Percentiles rank a stretch among this genome's conserved stretches.
phyloP scores from a whole-genome alignment of 2,113 vertebrate genomes.

The Phylloscopus trochilus region DNA sequence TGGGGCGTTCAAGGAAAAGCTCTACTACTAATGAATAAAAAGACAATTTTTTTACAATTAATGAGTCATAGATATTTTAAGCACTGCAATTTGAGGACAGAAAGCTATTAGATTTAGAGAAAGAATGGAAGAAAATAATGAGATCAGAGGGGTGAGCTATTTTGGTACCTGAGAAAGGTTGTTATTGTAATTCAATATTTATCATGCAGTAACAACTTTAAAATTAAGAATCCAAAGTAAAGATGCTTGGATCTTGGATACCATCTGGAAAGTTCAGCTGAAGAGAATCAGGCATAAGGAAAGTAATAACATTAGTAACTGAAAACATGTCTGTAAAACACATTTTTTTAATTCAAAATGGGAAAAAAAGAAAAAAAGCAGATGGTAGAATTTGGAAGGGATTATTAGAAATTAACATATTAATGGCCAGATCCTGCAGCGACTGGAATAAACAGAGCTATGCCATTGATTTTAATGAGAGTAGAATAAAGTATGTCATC shows the following conservation, averaged over 20 bases:
- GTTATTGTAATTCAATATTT: slow-evolving; percentile 50
- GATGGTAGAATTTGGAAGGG: slow-evolving; percentile 8
- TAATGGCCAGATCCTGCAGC: slow-evolving; percentile 10
- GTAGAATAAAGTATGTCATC: neutral
- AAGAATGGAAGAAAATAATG: slow-evolving; percentile 54
- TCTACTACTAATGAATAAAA: slow-evolving; percentile 57
- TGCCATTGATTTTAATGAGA: slow-evolving; percentile 1
- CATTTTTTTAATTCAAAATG: neutral
- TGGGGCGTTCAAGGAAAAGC: slow-evolving; percentile 29
- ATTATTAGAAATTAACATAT: slow-evolving; percentile 35
- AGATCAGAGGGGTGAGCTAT: slow-evolving; percentile 48
- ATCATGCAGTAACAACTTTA: neutral
- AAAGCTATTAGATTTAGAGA: slow-evolving; percentile 41
- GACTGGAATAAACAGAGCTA: neutral
- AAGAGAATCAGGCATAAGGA: slow-evolving; percentile 1
- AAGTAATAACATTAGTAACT: slow-evolving; percentile 11
- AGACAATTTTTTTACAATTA: slow-evolving; percentile 44
- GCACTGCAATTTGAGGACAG: slow-evolving; percentile 7
- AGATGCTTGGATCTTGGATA: neutral
- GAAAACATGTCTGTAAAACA: slow-evolving; percentile 16
- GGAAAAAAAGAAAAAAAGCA: neutral
- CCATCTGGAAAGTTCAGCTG: slow-evolving; percentile 24
- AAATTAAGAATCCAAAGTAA: slow-evolving; percentile 28
- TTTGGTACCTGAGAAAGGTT: slow-evolving; percentile 35
- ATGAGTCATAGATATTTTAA: slow-evolving; percentile 64